Base-by-base conservation (phyloP, 1,140 invertebrate species). In the Diploscapter pachys region DNA sequence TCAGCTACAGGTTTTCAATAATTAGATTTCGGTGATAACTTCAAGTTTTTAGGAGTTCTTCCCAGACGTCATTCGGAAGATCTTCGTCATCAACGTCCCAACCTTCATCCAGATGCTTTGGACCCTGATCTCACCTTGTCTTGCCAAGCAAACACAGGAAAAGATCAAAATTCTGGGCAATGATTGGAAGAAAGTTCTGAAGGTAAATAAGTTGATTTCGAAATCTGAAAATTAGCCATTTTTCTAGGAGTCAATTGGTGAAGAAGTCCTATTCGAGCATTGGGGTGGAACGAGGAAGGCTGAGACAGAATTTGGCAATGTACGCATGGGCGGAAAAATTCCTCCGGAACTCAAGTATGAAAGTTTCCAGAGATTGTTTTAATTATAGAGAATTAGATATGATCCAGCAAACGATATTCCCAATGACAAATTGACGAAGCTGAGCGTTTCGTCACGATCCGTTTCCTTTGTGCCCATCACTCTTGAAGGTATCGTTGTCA, bases 71-170 rank as follows among this genome's bases (percentile, higher is more conserved):
- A 54, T 81, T 11, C 64, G 80, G 4, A 81, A 82, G 71, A 64
- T 81, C 3, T 82, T 75, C 56, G 63, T 81, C 31, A 75, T 81
- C 62, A 74, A 75, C 51, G 73, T 76, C 3, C 80, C 80, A 4
- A 73, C 64, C 3, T 81, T 80, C 13, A 76, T 76, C 59, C 75
- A 81, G 65, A 52, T 81, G 8, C 59, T 82, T n/a, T 81, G 76
- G 72, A 59, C 65, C 49, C 67, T 77, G 65, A 76, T 81, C 52
- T 73, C 72, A 5, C 80, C 80, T 4, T 71, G 64, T 65, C 59
- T 81, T 5, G 78, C 80, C 4, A 81, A 78, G 56, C 80, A 81
- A 61, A 81, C 80, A 4, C 79, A 82, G 59, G 68, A 82, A 59
- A 81, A 81, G 63, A 78, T 81, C 53, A 73, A 80, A 52, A 75